phyloP scores from a whole-genome alignment of 2,113 vertebrate genomes.

The Hippopotamus amphibius region DNA sequence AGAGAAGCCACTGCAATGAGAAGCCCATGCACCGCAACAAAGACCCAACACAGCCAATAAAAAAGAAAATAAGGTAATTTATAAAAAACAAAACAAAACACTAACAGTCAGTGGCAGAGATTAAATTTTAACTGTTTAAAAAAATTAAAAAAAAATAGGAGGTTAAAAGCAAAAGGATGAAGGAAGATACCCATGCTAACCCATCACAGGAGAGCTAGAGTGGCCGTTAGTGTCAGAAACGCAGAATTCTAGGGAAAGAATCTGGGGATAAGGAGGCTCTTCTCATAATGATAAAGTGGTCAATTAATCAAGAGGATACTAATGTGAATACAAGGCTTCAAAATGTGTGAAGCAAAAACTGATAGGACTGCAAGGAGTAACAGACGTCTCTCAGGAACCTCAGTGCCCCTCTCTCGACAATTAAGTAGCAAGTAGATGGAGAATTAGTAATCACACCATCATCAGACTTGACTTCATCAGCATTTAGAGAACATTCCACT shows the following conservation, averaged over 20 bases:
- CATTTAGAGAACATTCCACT: background rate
- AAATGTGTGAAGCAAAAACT: background rate
- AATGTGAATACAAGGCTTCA: background rate
- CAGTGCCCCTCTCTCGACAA: background rate
- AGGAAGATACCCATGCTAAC: rapidly evolving
- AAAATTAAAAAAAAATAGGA: background rate
- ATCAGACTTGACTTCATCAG: background rate
- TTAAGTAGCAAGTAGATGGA: background rate
- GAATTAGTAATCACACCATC: background rate
- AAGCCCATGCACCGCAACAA: too few species aligned
- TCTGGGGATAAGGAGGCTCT: background rate
- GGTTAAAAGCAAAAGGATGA: background rate
- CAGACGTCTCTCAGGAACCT: background rate
- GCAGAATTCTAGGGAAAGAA: background rate
- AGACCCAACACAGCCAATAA: too few species aligned
- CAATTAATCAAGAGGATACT: background rate
- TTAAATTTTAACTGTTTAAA: too few species aligned
- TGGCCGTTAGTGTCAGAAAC: too few species aligned
- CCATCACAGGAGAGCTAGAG: background rate
- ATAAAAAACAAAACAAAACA: too few species aligned
- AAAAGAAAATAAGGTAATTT: too few species aligned
- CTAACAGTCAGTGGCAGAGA: too few species aligned
- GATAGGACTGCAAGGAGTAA: background rate
- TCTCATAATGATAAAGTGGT: background rate
- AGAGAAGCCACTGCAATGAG: too few species aligned